Percentiles rank a stretch among this genome's conserved stretches.
Evolutionary conservation across 2,113 vertebrate genomes (phyloP).

Genomic region (Hydrochoerus hydrochaeris): DNA sequence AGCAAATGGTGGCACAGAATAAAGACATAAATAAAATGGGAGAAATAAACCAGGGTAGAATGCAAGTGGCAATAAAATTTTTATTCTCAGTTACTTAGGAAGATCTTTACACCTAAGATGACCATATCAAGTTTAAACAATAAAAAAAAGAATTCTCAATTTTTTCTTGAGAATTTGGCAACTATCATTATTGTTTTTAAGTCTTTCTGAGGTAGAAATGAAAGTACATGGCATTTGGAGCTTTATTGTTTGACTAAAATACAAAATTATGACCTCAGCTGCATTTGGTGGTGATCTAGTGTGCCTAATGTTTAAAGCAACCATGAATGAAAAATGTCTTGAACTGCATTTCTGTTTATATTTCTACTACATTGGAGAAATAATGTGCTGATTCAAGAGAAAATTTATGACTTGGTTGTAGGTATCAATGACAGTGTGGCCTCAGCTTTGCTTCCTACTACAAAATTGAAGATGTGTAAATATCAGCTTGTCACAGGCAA

Average conservation of each 20-base stretch:
- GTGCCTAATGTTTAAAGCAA: not conserved
- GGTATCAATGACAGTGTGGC: not conserved
- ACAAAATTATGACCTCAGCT: not conserved
- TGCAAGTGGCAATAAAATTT: conserved; percentile 64
- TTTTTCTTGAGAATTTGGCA: conserved; percentile 50
- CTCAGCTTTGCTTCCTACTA: not conserved
- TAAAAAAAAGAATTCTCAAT: not conserved
- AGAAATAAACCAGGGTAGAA: conserved; percentile 63
- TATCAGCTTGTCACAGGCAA: not conserved
- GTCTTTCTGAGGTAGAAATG: conserved; percentile 55
- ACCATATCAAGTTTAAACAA: conserved; percentile 51
- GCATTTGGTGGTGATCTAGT: not conserved
- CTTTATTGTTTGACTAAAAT: not conserved
- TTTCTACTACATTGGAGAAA: not conserved
- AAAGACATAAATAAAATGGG: conserved; percentile 75
- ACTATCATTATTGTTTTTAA: conserved; percentile 40
- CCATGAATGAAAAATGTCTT: not conserved
- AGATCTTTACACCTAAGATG: conserved; percentile 57
- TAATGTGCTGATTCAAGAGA: not conserved
- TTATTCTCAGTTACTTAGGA: conserved; percentile 68
- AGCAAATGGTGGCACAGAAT: conserved; percentile 54
- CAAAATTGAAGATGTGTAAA: conserved; percentile 44
- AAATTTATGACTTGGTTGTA: not conserved
- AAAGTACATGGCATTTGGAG: conserved; percentile 54
- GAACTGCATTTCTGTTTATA: not conserved